Evolutionary conservation across 2,797 vertebrate genomes (phyloP).

Genomic region (Acipenser oxyrinchus): DNA sequence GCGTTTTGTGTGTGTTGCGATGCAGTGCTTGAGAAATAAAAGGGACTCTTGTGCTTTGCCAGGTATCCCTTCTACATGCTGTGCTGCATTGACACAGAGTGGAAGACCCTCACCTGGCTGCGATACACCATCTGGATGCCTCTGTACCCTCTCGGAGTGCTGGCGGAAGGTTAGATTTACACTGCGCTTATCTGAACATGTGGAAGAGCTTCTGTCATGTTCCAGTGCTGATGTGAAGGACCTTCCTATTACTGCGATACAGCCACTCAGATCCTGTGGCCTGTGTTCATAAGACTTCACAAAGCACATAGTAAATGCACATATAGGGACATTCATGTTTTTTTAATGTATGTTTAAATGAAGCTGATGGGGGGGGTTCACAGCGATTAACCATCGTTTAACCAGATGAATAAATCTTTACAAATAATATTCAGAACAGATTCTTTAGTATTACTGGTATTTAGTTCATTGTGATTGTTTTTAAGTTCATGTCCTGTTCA

Average conservation of each 20-base stretch:
- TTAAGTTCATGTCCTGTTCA: background rate
- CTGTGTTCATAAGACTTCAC: too few relatives aligned
- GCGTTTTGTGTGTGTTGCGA: too few relatives aligned
- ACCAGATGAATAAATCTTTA: too few relatives aligned
- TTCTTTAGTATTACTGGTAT: too few relatives aligned
- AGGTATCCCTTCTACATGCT: slow-evolving; percentile 98
- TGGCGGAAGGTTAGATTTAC: slow-evolving; percentile 77
- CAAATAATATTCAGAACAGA: background rate
- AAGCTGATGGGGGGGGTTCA: too few relatives aligned
- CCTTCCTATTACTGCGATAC: background rate
- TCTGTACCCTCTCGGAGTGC: slow-evolving; percentile 77
- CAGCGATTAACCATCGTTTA: too few relatives aligned
- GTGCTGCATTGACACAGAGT: slow-evolving; percentile 78
- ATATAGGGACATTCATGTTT: too few relatives aligned
- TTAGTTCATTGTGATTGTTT: too few relatives aligned
- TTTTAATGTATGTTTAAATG: too few relatives aligned
- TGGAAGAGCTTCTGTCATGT: background rate
- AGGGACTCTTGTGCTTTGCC: background rate
- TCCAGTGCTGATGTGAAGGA: background rate
- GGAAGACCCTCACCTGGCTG: slow-evolving; percentile 89
- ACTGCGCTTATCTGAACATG: background rate
- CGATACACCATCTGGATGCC: slow-evolving; percentile 90
- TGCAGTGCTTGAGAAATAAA: background rate
- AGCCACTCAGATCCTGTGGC: background rate
- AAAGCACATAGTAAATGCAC: too few relatives aligned